Evolutionary conservation across 92 coral and sea anemone genomes (phyloP), one percentile per base, ranked within the genome.

Genomic region (Epizoanthus fatuus): DNA sequence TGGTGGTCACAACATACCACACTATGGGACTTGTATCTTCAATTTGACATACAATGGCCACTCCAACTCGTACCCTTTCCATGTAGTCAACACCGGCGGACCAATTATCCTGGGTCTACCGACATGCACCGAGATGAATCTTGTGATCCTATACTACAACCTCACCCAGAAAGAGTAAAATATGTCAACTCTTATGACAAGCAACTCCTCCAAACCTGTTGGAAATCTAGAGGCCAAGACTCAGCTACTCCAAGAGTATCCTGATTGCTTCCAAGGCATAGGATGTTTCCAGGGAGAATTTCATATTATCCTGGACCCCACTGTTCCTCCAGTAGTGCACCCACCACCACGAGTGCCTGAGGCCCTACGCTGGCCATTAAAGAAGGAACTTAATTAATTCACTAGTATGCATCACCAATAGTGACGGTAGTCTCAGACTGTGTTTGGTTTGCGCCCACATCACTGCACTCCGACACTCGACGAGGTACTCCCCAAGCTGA

Each of bases 41-140:
- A 58, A 73, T 16, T 78, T 90, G 85, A 59, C 82, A 25, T 37
- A 90, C 74, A 76, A 70, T 47, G 86, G 86, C 44, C 83, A 55
- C 69, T 86, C 91, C 73, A 83, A 76, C 11, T 13, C 84, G 10
- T 89, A 69, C 25, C 66, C 66, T 29, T 92, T 90, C 22, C 94
- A 90, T 71, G 89, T 85, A 53, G 93, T 86, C 4, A 62, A 78
- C 79, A 89, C 86, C 6, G 75, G 84, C 75, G 93, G 93, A 17
- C 92, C 88, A 14, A 90, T 88, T 39, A 90, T 93, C 56, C 79
- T 90, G 74, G 93, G 90, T 63, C 72, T 92, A 29, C 82, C 86
- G 35, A 86, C 91, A 19, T 83, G 90, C 73, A 78, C 76, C 4
- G 93, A 87, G 67, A 63, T 90, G 88, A 87, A 90, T 67, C 68